Percentiles rank a stretch among this genome's conserved stretches.
phyloP scores from a whole-genome alignment of 2,113 vertebrate species.

The Brachyistius frenatus region DNA sequence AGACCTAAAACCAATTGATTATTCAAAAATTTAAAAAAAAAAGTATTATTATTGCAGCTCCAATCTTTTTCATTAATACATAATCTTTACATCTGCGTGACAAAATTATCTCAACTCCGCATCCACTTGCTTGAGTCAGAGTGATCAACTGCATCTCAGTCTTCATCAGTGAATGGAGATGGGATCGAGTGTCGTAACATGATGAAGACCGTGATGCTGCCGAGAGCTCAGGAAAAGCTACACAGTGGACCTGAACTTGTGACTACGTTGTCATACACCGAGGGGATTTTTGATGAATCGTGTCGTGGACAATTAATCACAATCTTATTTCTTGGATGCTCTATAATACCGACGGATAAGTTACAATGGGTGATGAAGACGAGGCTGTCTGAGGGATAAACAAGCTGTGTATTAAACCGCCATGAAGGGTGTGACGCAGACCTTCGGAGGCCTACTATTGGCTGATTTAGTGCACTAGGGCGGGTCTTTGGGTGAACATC shows the following conservation, averaged over 20 bases:
- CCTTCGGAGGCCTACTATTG: background rate
- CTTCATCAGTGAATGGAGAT: background rate
- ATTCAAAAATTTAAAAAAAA: no score
- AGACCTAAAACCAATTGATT: no score
- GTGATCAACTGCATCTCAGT: background rate
- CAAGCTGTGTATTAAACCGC: constrained; percentile 16
- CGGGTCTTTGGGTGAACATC: background rate
- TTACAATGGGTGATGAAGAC: constrained; percentile 4
- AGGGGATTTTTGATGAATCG: no score
- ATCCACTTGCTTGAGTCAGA: background rate
- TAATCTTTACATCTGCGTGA: no score
- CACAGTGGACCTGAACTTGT: no score
- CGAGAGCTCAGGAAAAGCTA: background rate
- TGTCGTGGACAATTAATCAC: background rate
- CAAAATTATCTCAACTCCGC: no score
- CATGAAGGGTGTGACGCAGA: constrained; percentile 25
- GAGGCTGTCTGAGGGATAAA: constrained; percentile 10
- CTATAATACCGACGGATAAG: background rate
- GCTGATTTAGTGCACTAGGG: background rate
- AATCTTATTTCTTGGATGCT: background rate
- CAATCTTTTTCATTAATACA: no score
- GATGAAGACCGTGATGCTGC: background rate
- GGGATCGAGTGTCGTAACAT: background rate
- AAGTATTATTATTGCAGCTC: no score
- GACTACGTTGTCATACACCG: background rate